Evolutionary conservation across 2,888 invertebrate species (phyloP).

Genomic region (Sesia bembeciformis): DNA sequence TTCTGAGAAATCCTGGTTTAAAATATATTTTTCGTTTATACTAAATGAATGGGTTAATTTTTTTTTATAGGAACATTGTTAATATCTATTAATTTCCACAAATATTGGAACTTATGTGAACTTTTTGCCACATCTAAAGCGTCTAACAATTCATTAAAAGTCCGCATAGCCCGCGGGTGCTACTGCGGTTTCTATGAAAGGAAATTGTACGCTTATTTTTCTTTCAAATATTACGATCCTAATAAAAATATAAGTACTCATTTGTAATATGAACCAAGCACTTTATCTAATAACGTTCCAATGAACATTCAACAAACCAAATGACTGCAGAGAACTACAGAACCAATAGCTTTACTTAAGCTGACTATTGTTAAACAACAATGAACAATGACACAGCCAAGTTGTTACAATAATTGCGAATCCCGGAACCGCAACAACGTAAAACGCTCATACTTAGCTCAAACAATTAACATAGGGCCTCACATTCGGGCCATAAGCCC

Average conservation of each 20-base stretch:
- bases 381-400: constrained; percentile 47
- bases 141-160: background rate
- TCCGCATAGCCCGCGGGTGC: background rate
- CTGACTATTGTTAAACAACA: constrained; percentile 43
- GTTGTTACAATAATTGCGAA: constrained; percentile 60
- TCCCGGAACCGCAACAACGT: constrained; percentile 32
- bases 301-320: background rate
- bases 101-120: too few species aligned
- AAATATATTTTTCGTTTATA: too few species aligned
- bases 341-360: constrained; percentile 2
- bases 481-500: constrained; percentile 56
- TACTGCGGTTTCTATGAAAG: background rate
- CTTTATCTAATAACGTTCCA: background rate
- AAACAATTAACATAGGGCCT: constrained; percentile 64
- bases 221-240: background rate
- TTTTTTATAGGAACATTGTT: too few species aligned
- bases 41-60: too few species aligned
- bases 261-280: too few species aligned
- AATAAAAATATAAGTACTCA: too few species aligned
- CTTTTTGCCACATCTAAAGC: background rate
- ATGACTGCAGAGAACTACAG: constrained; percentile 6
- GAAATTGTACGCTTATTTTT: background rate
- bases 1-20: too few species aligned
- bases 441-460: constrained; percentile 59
- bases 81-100: too few species aligned